Base-by-base conservation (phyloP, 2,797 vertebrate genomes). In the Manis crassicaudata region DNA sequence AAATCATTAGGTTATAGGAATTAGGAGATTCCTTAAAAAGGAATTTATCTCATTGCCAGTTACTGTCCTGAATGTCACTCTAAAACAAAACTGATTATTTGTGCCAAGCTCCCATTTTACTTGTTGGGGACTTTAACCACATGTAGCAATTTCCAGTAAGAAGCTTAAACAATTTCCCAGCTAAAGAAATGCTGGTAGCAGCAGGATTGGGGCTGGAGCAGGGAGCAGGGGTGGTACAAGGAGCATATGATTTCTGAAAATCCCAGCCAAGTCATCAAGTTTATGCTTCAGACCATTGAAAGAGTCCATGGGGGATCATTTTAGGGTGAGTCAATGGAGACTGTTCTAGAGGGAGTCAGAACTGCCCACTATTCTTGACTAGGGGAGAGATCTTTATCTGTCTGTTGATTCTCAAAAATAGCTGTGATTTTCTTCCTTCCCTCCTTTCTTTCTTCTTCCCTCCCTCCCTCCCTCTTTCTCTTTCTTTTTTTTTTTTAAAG, bases 121-220 rank as follows among this genome's bases (percentile, higher is more conserved):
- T 81, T 92, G 8, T 46, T 84, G 76, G 95, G 82, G 83, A 96
- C 95, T 96, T 96, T 96, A 96, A 90, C 89, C 72, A 94, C 94
- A 46, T 46, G 46, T 72, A 84, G 65, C 79, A 89, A 95, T 96
- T 97, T 96, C 95, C 77, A 35, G 92, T 96, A 97, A 97, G 96
- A 93, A 87, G 90, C 83, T 95, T 97, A 91, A 90, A 79, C 54
- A 72, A 16, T 63, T 89, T 96, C 90, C 88, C 95, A 93, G 86
- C 50, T 92, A 83, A 84, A 92, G 94, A 92, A 84, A 82, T 63
- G 52, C 52, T 35, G 40, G 29, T 27, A 7, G 25, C 11, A 25
- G 50, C n/a, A 13, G 18, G 54, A 50, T 7, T 0, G 16, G 25
- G 52, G 10, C 12, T 7, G 3, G 32, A 21, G 21, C 20, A 3